Evolutionary conservation across 1,140 invertebrate species (phyloP), one percentile per base, ranked within the genome.

Genomic region (Eubasilissa regina): DNA sequence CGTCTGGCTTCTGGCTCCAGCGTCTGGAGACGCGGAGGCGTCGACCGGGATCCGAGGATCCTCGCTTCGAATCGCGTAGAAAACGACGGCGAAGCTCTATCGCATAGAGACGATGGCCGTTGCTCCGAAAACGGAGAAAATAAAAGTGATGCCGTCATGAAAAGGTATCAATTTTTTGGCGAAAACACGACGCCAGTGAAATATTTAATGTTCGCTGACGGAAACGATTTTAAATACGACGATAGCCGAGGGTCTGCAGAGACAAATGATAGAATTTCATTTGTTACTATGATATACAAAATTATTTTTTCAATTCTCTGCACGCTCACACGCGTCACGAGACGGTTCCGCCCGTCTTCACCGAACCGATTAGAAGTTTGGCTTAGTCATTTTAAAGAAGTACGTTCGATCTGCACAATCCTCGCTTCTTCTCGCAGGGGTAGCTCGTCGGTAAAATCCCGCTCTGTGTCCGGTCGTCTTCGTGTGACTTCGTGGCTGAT

Each of bases 161-260:
- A 35, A 35, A 6, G 25, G 25, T 6, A 6, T 35, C 25, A 1
- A 1, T 3, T 35, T 35, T 35, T 6, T 35, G 25, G 21, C 45
- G 25, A 4, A 9, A 25, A 11, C 15, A 43, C 12, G 13, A 45
- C 15, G 44, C 12, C 68, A 25, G 45, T n/a, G 17, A 53, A 51
- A 51, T 11, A 68, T 44, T 53, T 68, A 17, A 68, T 35, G 47
- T 21, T 53, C 19, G 25, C 35, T 60, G 53, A 64, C n/a, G 47
- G 62, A 43, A 44, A 21, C 12, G 70, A 64, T 56, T 74, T n/a
- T 11, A 80, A 76, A 80, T 80, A 76, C 74, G 74, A 80, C 73
- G 53, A 73, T 3, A 72, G 56, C 51, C 47, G 75, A 76, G 56
- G 66, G 45, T 15, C n/a, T 21, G 19, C n/a, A 35, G 44, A 77